Conservation (phyloP, 2,888 invertebrate species). For the Patella pellucida region DNA sequence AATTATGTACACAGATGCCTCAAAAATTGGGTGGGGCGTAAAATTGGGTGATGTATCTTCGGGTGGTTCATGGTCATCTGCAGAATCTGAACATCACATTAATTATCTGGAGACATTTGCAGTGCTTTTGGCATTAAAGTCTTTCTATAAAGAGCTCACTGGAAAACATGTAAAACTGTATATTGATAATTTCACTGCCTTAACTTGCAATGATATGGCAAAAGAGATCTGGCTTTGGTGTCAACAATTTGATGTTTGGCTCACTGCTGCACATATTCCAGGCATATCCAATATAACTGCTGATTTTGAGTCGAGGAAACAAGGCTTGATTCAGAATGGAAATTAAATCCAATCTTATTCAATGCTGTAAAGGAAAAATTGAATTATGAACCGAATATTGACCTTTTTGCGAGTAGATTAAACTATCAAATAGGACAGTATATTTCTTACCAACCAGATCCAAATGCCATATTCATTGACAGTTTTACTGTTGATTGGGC, state of each 20-base stretch:
- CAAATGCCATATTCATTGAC: neutral
- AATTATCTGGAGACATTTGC: slow-evolving; percentile 18
- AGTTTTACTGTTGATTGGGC: neutral
- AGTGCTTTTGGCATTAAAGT: slow-evolving; percentile 12
- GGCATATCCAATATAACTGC: slow-evolving; percentile 20
- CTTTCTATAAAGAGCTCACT: neutral
- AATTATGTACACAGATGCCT: slow-evolving; percentile 16
- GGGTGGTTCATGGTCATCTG: slow-evolving; percentile 2
- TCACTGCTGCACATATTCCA: slow-evolving; percentile 21
- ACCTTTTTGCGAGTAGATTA: neutral
- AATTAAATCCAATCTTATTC: neutral
- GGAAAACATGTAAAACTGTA: slow-evolving; percentile 15
- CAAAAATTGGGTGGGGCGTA: slow-evolving; percentile 13
- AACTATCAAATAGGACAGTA: neutral
- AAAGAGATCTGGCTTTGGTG: no score
- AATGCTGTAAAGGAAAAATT: neutral
- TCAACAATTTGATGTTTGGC: slow-evolving; percentile 16
- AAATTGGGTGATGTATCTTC: slow-evolving; percentile 2
- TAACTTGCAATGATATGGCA: neutral
- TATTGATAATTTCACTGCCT: slow-evolving; percentile 13
- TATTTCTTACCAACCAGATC: neutral
- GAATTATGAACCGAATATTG: neutral
- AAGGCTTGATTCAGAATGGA: no score
- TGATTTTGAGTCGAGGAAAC: slow-evolving; percentile 14
- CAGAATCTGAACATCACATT: neutral